Evolutionary conservation across 2,888 invertebrate genomes (phyloP).

Genomic region (Clanis bilineata): DNA sequence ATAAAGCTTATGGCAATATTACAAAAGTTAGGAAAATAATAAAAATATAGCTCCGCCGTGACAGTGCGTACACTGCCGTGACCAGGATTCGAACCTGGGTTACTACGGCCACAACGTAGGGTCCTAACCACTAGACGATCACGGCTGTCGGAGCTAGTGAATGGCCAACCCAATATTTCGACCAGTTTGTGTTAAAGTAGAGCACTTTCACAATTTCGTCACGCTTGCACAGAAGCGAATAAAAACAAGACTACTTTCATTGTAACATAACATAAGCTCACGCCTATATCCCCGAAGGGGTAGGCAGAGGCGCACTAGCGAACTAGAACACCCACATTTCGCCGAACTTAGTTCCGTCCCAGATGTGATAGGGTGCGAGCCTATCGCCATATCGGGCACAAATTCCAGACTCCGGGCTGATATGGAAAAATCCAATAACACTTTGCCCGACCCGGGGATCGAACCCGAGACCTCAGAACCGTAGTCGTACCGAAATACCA

Average conservation of each 20-base stretch:
- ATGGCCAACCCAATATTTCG: not conserved
- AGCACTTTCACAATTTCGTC: not conserved
- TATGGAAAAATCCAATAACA: no score
- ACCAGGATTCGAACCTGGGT: slow-evolving; percentile 88
- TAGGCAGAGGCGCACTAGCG: no score
- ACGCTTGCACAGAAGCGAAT: not conserved
- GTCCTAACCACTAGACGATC: slow-evolving; percentile 88
- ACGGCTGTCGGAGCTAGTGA: slow-evolving; percentile 58
- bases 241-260: slow-evolving; percentile 6
- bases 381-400: no score
- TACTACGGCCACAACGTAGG: slow-evolving; percentile 90
- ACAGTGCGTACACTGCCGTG: slow-evolving; percentile 72
- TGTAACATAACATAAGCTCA: not conserved
- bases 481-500: no score
- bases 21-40: not conserved
- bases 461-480: no score
- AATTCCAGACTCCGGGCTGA: no score
- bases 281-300: no score
- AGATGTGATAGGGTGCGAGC: no score
- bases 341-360: no score
- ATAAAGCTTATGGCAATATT: no score
- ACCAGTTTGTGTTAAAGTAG: not conserved
- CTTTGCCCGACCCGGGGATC: no score
- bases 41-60: slow-evolving; percentile 17
- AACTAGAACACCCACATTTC: no score